phyloP scores from a whole-genome alignment of 2,113 vertebrate genomes.

The Prunella fulvescens region DNA sequence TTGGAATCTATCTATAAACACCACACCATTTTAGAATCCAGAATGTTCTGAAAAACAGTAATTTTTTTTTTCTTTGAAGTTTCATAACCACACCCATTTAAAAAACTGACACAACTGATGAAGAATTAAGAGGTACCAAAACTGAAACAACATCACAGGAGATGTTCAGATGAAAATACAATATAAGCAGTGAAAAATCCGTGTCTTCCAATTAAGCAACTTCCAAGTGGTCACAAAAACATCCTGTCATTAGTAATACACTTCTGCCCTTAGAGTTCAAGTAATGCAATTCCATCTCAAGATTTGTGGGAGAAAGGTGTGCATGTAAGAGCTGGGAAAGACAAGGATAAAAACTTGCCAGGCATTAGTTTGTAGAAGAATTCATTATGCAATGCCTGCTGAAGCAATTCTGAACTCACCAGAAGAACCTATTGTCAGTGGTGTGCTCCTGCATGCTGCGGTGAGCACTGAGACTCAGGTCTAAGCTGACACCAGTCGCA shows the following conservation, averaged over 20 bases:
- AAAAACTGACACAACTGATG: neutral
- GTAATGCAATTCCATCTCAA: neutral
- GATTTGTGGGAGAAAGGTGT: neutral
- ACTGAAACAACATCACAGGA: neutral
- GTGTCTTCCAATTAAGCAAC: neutral
- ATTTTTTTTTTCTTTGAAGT: neutral
- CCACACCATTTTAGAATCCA: neutral
- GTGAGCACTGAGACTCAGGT: conserved; percentile 93
- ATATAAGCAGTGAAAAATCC: neutral
- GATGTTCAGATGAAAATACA: neutral
- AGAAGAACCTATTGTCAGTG: conserved; percentile 97
- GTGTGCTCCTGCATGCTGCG: conserved; percentile 88
- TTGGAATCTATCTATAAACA: neutral
- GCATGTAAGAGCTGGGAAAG: neutral
- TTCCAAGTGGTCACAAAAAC: neutral
- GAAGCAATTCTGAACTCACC: conserved; percentile 71
- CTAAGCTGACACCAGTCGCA: conserved; percentile 85
- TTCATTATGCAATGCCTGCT: rapidly evolving
- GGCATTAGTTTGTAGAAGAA: neutral
- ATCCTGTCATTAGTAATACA: neutral
- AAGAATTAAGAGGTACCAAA: neutral
- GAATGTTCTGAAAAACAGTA: neutral
- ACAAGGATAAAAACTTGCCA: neutral
- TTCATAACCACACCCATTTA: neutral
- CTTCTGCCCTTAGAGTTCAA: neutral